Percentiles rank a stretch among this genome's conserved stretches.
Conservation (phyloP, 2,888 invertebrate genomes). For the Brachyptera risi region DNA sequence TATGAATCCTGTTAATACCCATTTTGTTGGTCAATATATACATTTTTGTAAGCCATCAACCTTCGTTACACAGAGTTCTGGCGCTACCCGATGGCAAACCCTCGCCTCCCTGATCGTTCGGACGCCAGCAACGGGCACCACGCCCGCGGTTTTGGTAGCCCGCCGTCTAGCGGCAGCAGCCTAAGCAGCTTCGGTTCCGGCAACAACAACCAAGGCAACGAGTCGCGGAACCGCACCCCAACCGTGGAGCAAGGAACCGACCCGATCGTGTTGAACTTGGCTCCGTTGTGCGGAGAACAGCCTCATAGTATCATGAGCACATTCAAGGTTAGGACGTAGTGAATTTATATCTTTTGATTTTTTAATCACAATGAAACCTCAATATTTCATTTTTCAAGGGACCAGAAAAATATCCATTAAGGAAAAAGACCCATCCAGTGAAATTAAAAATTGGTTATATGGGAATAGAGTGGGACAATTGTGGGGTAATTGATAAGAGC, state of each 20-base stretch:
- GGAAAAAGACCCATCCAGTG: too few species aligned
- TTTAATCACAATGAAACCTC: too few species aligned
- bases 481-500: too few species aligned
- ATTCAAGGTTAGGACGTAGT: too few species aligned
- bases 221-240: conserved; percentile 36
- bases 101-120: conserved; percentile 50
- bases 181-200: conserved; percentile 61
- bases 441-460: too few species aligned
- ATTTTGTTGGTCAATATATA: too few species aligned
- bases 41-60: too few species aligned
- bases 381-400: too few species aligned
- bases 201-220: conserved; percentile 42
- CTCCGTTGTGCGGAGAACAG: conserved; percentile 54
- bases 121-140: conserved; percentile 29
- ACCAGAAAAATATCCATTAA: too few species aligned
- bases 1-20: too few species aligned
- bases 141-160: conserved; percentile 44
- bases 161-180: conserved; percentile 50
- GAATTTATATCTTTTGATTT: too few species aligned
- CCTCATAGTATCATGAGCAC: conserved; percentile 57
- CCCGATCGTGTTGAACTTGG: conserved; percentile 71
- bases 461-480: too few species aligned
- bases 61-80: conserved; percentile 43
- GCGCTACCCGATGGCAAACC: conserved; percentile 70
- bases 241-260: conserved; percentile 45